Evolutionary conservation across 1,140 invertebrate species (phyloP), one percentile per base, ranked within the genome.

Genomic region (Drosophila ambigua): DNA sequence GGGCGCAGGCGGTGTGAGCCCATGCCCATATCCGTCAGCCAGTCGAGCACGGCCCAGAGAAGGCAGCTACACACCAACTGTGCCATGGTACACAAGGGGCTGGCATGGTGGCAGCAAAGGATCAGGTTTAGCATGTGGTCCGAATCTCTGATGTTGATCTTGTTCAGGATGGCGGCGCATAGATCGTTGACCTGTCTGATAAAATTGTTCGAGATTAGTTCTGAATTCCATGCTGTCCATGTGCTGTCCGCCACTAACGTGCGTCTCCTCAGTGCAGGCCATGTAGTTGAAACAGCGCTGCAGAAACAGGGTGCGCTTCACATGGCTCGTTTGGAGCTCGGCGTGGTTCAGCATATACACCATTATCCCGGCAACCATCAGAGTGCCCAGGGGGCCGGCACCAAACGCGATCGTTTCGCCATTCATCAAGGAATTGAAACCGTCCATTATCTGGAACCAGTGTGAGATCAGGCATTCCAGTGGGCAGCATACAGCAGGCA

Each of bases 311-410:
- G 69, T 79, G 6, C 79, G 77, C 58, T 75, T 72, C 23, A 63
- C 46, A 31, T 61, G 75, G 5, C 75, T 83, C 1, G 46, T 44
- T 3, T 24, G 16, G 46, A 72, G 8, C 8, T 83, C 59, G 7
- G 66, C 59, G 35, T 83, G 79, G 31, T 72, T 61, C 41, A 84
- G 46, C 46, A 84, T 48, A 16, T 60, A 83, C 0, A 83, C 44
- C 80, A 83, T 76, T 49, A 83, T 83, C 0, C 79, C 80, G 4
- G 69, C 51, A 20, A 83, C 80, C 5, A 79, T 72, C 1, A 83
- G 50, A 0, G 65, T 31, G 7, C 80, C 80, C 61, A 83, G 45
- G 6, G 59, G 16, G n/a, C 72, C 53, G 0, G 79, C 71, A 0
- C 79, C 80, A 44, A 83, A 83, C 5, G 75, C 74, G 13, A 83